These are phyloP conservation scores for Myoxocephalus aenaeus DNA, from an alignment of 2,797 vertebrate genomes.

Conservation along the genomic window DNA sequence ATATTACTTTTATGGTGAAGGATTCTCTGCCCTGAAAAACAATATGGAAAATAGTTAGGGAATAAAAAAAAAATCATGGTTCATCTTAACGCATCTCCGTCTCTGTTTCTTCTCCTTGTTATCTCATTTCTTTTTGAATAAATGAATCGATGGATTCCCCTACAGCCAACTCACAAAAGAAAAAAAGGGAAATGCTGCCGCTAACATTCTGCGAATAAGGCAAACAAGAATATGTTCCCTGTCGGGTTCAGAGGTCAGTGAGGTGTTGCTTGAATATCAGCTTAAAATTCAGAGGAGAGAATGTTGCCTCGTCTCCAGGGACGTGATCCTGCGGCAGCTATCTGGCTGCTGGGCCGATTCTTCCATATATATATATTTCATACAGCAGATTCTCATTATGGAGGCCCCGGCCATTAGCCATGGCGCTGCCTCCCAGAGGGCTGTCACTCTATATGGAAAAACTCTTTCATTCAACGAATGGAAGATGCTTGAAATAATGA, in stretches of 20 bases:
- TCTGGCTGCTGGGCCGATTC: constrained; percentile 46
- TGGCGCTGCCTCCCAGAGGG: constrained; percentile 43
- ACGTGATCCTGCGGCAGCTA: constrained; percentile 36
- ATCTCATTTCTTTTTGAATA: constrained; percentile 21
- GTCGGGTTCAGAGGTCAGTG: constrained; percentile 5
- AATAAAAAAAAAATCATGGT: constrained; percentile 14
- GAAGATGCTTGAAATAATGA: not conserved
- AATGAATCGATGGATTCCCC: not conserved
- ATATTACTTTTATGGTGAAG: constrained; percentile 97
- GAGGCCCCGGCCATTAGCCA: constrained; percentile 58
- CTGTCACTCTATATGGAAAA: constrained; percentile 49
- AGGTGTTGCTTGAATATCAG: constrained; percentile 13
- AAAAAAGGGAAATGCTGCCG: not conserved
- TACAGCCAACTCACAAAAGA: not conserved
- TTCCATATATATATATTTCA: constrained; percentile 75
- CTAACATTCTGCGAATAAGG: not conserved
- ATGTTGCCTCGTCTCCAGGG: constrained; percentile 43
- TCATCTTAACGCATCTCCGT: constrained; percentile 1
- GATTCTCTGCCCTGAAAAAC: constrained; percentile 93
- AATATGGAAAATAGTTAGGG: constrained; percentile 17
- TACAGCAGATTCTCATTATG: constrained; percentile 60
- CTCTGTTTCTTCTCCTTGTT: constrained; percentile 28
- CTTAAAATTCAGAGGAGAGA: constrained; percentile 38
- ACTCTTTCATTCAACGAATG: constrained; percentile 29
- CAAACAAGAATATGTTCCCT: not conserved